Evolutionary conservation across 37 sponge, comb jelly and placozoan species (phyloP).

Genomic region (Axinella damicornis): DNA sequence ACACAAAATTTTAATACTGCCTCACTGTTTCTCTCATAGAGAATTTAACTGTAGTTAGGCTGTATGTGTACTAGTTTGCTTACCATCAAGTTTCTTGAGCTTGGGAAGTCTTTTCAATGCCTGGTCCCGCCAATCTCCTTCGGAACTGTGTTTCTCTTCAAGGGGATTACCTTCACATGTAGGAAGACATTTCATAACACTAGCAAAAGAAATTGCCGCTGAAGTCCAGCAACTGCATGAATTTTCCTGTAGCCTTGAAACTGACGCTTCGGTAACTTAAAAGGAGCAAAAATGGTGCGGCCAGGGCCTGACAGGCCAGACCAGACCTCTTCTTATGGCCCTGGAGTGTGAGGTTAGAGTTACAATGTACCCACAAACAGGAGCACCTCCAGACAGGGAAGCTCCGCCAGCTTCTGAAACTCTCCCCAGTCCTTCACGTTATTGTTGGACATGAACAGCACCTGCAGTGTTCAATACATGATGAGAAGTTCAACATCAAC

Average conservation of each 20-base stretch:
- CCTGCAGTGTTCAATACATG: slow-evolving; percentile 54
- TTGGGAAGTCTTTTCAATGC: slow-evolving; percentile 85
- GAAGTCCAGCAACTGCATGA: background rate
- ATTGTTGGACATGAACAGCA: slow-evolving; percentile 98
- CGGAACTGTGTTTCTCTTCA: slow-evolving; percentile 93
- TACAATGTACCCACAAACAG: slow-evolving; percentile 89
- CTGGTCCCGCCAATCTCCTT: slow-evolving; percentile 93
- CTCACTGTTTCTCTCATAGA: no score
- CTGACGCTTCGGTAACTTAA: background rate
- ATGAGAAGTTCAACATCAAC: no score
- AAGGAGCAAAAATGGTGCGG: no score
- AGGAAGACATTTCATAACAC: no score
- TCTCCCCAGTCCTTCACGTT: slow-evolving; percentile 98
- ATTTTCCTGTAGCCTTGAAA: background rate
- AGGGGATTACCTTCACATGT: slow-evolving; percentile 91
- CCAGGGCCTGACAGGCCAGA: no score
- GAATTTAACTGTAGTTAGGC: no score
- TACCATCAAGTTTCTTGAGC: slow-evolving; percentile 96
- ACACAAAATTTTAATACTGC: no score
- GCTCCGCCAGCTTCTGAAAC: slow-evolving; percentile 91
- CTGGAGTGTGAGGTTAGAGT: background rate
- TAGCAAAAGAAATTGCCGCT: background rate
- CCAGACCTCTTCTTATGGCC: no score
- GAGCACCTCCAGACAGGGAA: slow-evolving; percentile 87
- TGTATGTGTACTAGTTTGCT: no score